Evolutionary conservation across 1,140 invertebrate genomes (phyloP).

Genomic region (Eupeodes corollae): DNA sequence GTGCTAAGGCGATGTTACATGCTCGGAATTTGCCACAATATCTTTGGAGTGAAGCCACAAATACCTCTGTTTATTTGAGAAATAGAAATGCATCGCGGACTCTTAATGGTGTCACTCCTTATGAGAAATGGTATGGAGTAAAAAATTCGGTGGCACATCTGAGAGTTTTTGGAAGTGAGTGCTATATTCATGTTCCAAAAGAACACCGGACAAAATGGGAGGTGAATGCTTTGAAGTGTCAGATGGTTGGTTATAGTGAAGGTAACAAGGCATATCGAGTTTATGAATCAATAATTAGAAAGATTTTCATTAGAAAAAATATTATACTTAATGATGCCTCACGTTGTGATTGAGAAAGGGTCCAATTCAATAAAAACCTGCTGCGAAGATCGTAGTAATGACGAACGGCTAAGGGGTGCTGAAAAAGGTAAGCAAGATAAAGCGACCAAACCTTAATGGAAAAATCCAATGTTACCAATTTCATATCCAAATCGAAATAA

Average conservation of each 20-base stretch:
- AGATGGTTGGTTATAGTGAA: slow-evolving; percentile 23
- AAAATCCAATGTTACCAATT: too few relatives aligned
- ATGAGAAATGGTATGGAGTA: slow-evolving; percentile 27
- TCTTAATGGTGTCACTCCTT: slow-evolving; percentile 23
- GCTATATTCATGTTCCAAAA: slow-evolving; percentile 16
- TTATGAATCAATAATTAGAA: too few relatives aligned
- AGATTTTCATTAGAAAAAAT: too few relatives aligned
- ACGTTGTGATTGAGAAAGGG: too few relatives aligned
- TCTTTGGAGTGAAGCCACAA: slow-evolving; percentile 33
- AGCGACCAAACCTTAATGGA: too few relatives aligned
- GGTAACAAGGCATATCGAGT: slow-evolving; percentile 10
- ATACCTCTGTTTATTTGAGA: slow-evolving; percentile 30
- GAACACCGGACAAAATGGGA: slow-evolving; percentile 13
- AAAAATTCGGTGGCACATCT: slow-evolving; percentile 19
- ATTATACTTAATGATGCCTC: too few relatives aligned
- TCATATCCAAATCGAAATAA: too few relatives aligned
- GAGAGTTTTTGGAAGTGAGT: too few relatives aligned
- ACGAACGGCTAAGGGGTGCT: too few relatives aligned
- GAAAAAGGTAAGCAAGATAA: too few relatives aligned
- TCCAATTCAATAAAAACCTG: too few relatives aligned
- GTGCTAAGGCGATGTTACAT: slow-evolving; percentile 12
- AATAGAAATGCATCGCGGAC: slow-evolving; percentile 32
- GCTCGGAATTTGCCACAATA: slow-evolving; percentile 7
- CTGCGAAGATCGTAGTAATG: too few relatives aligned
- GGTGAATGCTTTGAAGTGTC: slow-evolving; percentile 8